Conservation (phyloP, 2,888 invertebrate genomes). For the Pandemis corylana region DNA sequence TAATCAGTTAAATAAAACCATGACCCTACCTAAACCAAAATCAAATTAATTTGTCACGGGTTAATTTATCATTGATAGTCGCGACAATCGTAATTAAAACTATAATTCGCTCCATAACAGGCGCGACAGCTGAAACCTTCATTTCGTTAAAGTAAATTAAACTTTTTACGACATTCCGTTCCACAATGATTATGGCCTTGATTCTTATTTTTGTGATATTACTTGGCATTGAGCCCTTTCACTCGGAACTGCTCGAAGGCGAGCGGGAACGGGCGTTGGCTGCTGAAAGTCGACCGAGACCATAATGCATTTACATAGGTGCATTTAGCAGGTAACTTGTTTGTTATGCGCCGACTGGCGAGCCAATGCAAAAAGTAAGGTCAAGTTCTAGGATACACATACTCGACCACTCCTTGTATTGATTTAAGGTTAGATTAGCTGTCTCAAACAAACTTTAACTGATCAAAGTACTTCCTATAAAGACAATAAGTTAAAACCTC, state of each 20-base stretch:
- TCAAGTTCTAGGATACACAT: slow-evolving; percentile 33
- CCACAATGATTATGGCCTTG: slow-evolving; percentile 35
- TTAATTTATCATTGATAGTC: neutral
- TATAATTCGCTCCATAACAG: slow-evolving; percentile 16
- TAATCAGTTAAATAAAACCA: neutral
- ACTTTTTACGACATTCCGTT: slow-evolving; percentile 34
- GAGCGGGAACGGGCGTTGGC: slow-evolving; percentile 57
- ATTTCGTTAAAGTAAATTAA: slow-evolving; percentile 31
- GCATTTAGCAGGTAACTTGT: neutral
- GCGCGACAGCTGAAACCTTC: slow-evolving; percentile 30
- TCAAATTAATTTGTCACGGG: neutral
- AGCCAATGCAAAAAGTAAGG: slow-evolving; percentile 19
- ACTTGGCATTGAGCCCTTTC: slow-evolving; percentile 70
- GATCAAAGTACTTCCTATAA: neutral
- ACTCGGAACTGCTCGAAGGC: slow-evolving; percentile 64
- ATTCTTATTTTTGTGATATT: slow-evolving; percentile 43
- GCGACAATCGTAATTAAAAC: slow-evolving; percentile 19
- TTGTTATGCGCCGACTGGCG: neutral
- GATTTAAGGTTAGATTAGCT: neutral
- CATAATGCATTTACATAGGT: neutral
- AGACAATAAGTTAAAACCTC: too few species aligned
- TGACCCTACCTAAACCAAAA: neutral
- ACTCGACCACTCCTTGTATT: neutral
- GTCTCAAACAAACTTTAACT: neutral
- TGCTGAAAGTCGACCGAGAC: neutral